These are phyloP conservation scores for Koerneria pararmatus DNA, from an alignment of 2,888 invertebrate species.

Conservation along the genomic window DNA sequence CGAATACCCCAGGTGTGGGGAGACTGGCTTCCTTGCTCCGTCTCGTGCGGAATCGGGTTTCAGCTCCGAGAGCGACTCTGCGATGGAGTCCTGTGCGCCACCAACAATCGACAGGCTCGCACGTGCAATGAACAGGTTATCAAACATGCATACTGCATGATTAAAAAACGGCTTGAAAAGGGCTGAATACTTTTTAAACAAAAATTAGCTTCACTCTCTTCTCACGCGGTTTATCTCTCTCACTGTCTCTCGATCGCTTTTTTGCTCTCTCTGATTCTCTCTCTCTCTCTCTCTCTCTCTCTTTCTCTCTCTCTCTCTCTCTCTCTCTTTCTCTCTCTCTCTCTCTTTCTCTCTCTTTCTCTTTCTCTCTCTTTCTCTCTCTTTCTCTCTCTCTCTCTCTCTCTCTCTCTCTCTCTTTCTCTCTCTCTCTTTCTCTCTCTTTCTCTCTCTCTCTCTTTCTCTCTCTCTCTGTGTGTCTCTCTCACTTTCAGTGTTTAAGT, in stretches of 20 bases:
- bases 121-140: constrained; percentile 55
- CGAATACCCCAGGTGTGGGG: constrained; percentile 48
- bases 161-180: too few species aligned
- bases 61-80: constrained; percentile 52
- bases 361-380: too few species aligned
- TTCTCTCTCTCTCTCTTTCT: too few species aligned
- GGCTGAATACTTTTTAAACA: neutral
- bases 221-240: neutral
- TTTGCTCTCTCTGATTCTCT: neutral
- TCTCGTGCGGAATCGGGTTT: constrained; percentile 57
- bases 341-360: too few species aligned
- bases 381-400: too few species aligned
- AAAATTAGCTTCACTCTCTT: neutral
- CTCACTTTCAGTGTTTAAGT: too few species aligned
- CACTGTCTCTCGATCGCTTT: neutral
- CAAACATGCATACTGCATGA: neutral
- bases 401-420: too few species aligned
- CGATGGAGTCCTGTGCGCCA: constrained; percentile 45
- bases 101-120: constrained; percentile 51
- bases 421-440: too few species aligned
- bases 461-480: too few species aligned
- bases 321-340: too few species aligned
- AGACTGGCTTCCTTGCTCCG: constrained; percentile 55
- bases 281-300: neutral
- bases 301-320: too few species aligned